Base-by-base conservation (phyloP, 2,113 vertebrate species). In the Cichladusa arquata region DNA sequence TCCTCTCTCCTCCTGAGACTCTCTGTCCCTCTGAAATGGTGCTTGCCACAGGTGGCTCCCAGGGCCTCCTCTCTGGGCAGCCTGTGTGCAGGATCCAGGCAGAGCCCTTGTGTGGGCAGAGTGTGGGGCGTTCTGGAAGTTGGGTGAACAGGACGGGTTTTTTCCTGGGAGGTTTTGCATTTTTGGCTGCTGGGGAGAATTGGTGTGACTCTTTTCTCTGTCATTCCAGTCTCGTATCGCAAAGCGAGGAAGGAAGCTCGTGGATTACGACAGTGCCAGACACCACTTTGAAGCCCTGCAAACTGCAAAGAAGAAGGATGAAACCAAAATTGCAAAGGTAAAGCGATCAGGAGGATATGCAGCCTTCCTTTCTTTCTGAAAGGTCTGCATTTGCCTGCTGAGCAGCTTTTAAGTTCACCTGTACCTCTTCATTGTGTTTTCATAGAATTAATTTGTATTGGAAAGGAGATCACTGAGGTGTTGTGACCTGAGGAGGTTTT, bases 301-400 rank as follows among this genome's bases (percentile, higher is more conserved):
- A 95, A 99, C 99, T 13, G 98, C 98, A 67, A 99, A 99, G 97
- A 99, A 99, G 98, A 99, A 99, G 97, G 99, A 99, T 1, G 99
- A 99, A 56, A 98, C 98, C 92, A 99, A 99, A 98, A 99, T 99
- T 0, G 98, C 99, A 70, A 99, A 99, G 99, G 99, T 99, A 98
- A 97, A 92, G 40, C 28, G 60, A 79, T 24, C 23, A 50, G 44
- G n/a, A 76, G 26, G 36, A 44, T 51, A 19, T 56, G 42, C 36
- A 62, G 31, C 28, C 33, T 19, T 60, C 50, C 24, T 79, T 81
- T 77, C 12, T 14, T n/a, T 90, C 51, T 13, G 28, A 11, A 12
- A 74, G 25, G 12, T 64, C 51, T 93, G 11, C 14, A 9, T 81
- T 88, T 86, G n/a, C 33, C 7, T 11, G 11, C 17, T 58, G 54